phyloP scores from a whole-genome alignment of 2,888 invertebrate species.

The Andrena marginata region DNA sequence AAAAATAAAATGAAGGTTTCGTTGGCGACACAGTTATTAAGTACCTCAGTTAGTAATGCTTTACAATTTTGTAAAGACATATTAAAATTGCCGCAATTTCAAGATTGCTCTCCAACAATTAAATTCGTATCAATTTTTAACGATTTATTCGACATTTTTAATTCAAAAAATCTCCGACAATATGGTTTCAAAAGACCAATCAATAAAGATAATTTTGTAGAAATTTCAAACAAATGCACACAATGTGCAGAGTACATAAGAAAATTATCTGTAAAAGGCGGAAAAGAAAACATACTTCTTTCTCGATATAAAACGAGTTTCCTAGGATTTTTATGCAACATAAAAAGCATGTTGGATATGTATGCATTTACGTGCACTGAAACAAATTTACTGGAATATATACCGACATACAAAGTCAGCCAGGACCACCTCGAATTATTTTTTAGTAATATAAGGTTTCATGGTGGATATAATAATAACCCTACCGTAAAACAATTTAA shows the following conservation, averaged over 20 bases:
- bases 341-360: background rate
- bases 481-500: background rate
- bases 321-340: background rate
- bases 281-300: background rate
- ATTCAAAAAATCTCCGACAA: background rate
- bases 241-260: background rate
- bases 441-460: background rate
- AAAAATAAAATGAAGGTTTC: constrained; percentile 7
- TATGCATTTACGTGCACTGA: background rate
- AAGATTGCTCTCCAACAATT: too few species aligned
- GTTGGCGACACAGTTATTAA: background rate
- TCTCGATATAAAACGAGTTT: background rate
- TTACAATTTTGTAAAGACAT: too few species aligned
- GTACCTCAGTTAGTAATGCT: too few species aligned
- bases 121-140: too few species aligned
- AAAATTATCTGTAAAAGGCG: background rate
- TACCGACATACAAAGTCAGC: background rate
- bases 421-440: background rate
- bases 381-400: background rate
- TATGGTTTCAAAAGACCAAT: background rate
- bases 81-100: too few species aligned
- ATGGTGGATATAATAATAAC: constrained; percentile 2
- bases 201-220: background rate
- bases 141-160: background rate
- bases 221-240: background rate